These are phyloP conservation scores for Hemaris fuciformis DNA, from an alignment of 2,888 invertebrate genomes.

Conservation along the genomic window DNA sequence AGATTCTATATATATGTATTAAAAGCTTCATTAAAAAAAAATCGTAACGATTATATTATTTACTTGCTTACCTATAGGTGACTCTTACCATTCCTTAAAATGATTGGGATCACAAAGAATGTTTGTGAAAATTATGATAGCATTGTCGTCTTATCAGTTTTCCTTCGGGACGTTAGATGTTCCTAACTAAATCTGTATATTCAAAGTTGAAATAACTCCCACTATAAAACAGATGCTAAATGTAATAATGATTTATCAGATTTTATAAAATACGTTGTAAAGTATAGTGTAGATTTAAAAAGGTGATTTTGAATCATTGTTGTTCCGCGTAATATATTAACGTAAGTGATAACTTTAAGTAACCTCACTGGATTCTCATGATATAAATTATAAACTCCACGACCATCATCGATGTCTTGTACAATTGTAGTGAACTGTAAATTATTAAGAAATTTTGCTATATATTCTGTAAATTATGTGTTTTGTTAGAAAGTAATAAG, in stretches of 20 bases:
- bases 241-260: conserved; percentile 21
- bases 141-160: conserved; percentile 40
- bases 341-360: conserved; percentile 5
- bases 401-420: conserved; percentile 73
- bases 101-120: conserved; percentile 42
- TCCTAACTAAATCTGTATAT: conserved; percentile 40
- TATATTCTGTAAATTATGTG: conserved; percentile 77
- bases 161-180: conserved; percentile 49
- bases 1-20: conserved; percentile 46
- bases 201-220: conserved; percentile 33
- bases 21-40: conserved; percentile 17
- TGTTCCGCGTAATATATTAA: conserved; percentile 29
- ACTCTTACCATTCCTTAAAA: conserved; percentile 58
- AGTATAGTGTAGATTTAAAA: conserved; percentile 41
- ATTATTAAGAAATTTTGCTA: conserved; percentile 75
- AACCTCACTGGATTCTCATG: conserved; percentile 8
- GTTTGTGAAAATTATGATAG: conserved; percentile 24
- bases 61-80: conserved; percentile 40
- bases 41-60: conserved; percentile 9
- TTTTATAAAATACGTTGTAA: conserved; percentile 29
- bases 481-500: conserved; percentile 77
- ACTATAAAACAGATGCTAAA: conserved; percentile 11
- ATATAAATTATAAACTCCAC: conserved; percentile 32
- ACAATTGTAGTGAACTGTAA: conserved; percentile 76
- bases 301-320: conserved; percentile 61